Base-by-base conservation (phyloP, 2,113 vertebrate species). In the Lagopus leucura region DNA sequence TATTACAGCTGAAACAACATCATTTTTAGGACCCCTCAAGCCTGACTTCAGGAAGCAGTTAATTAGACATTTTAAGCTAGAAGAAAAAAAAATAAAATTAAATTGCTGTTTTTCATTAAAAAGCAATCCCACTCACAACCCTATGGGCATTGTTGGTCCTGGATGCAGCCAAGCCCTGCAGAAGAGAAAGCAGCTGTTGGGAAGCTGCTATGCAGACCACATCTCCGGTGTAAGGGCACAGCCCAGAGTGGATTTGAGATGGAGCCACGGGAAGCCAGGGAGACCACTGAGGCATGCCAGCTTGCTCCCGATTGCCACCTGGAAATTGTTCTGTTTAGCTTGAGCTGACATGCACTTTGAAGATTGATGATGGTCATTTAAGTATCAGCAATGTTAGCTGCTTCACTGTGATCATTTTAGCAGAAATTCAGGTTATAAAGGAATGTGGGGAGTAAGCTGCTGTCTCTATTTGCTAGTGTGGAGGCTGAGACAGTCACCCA, bases 241-340 rank as follows among this genome's bases (percentile, higher is more conserved):
- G 27, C 20, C 65, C 16, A 47, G n/a, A 6, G 3, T 43, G 55
- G 11, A 13, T 24, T 60, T 66, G 16, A 6, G 4, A 6, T 11
- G 8, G 0, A 77, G 12, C 20, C 48, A 10, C 0, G 1, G n/a
- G 21, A 73, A 82, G 7, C 1, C 5, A 3, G 14, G 15, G 38
- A 64, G 25, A 11, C 8, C 32, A 61, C 15, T 2, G 1, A 61
- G 10, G 18, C 34, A 40, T 73, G 22, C 10, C 52, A 74, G 18
- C 22, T 27, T 86, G 7, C 2, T 11, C 21, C 13, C 1, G 2
- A 36, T 19, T 64, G 10, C 30, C 36, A 7, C 10, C 18, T 69
- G 80, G 36, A 92, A 84, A 81, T 57, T 43, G 3, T 27, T 83
- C 45, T 30, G 4, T 61, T 89, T 63, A 60, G 40, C n/a, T 82